Conservation (phyloP, 2,113 vertebrate species). For the Rhinolophus sinicus region DNA sequence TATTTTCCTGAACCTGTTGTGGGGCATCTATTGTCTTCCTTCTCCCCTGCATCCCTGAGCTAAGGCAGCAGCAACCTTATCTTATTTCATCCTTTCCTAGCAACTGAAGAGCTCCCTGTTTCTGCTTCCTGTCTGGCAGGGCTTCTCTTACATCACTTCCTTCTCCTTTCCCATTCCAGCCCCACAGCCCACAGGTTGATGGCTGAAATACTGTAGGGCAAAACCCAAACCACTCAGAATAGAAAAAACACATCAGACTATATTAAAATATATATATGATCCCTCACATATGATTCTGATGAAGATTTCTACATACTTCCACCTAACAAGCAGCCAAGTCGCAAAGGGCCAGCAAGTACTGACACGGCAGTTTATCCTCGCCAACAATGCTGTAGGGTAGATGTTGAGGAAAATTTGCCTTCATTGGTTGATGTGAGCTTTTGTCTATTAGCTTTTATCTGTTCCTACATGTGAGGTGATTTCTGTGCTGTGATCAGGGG, state of each 20-base stretch:
- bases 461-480: too few species aligned
- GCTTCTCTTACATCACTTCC: neutral
- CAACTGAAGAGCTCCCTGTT: neutral
- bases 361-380: neutral
- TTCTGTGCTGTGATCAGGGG: too few species aligned
- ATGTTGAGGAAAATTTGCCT: too few species aligned
- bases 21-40: neutral
- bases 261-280: neutral
- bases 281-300: neutral
- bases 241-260: neutral
- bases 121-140: neutral
- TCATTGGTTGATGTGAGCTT: too few species aligned
- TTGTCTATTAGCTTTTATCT: too few species aligned
- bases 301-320: neutral
- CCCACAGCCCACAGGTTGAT: neutral
- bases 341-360: neutral
- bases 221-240: constrained; percentile 20
- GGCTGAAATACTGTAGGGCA: neutral
- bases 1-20: neutral
- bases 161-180: neutral
- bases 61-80: neutral
- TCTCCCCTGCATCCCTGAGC: neutral
- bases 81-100: neutral
- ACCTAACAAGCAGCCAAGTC: neutral
- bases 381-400: too few species aligned